Conservation (phyloP, 2,113 vertebrate species). For the Myrmophylax atrothorax region DNA sequence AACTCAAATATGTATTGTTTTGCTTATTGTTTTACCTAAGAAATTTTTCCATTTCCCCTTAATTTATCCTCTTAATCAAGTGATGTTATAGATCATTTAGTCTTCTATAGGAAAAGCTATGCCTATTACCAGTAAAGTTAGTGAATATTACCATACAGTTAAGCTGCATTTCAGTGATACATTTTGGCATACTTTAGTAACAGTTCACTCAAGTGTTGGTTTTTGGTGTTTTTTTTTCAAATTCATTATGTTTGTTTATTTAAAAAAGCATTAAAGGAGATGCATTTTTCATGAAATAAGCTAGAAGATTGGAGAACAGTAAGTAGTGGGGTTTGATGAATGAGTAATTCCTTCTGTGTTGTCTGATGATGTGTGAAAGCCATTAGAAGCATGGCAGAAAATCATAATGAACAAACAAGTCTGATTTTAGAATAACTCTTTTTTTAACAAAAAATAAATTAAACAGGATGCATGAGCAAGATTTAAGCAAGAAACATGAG, state of each 20-base stretch:
- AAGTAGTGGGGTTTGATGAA: constrained; percentile 39
- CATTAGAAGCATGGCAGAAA: constrained; percentile 65
- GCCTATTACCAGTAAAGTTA: background rate
- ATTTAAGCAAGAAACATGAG: constrained; percentile 95
- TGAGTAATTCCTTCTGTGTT: constrained; percentile 38
- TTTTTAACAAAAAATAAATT: constrained; percentile 81
- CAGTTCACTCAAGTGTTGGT: background rate
- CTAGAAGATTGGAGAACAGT: constrained; percentile 50
- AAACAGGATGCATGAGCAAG: constrained; percentile 94
- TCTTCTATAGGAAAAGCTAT: background rate
- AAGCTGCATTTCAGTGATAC: background rate
- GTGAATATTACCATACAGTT: background rate
- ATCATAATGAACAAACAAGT: constrained; percentile 54
- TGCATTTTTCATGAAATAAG: constrained; percentile 68
- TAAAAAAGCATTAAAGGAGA: constrained; percentile 81
- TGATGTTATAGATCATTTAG: background rate
- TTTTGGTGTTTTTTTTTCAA: background rate
- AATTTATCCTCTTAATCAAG: background rate
- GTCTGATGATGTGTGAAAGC: constrained; percentile 22
- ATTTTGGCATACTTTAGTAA: constrained; percentile 18
- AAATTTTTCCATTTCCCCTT: background rate
- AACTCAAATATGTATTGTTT: background rate
- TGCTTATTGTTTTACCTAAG: background rate
- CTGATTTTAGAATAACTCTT: constrained; percentile 73
- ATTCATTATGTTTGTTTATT: constrained; percentile 28